Evolutionary conservation across 1,140 invertebrate species (phyloP).

Genomic region (Teleogryllus occipitalis): DNA sequence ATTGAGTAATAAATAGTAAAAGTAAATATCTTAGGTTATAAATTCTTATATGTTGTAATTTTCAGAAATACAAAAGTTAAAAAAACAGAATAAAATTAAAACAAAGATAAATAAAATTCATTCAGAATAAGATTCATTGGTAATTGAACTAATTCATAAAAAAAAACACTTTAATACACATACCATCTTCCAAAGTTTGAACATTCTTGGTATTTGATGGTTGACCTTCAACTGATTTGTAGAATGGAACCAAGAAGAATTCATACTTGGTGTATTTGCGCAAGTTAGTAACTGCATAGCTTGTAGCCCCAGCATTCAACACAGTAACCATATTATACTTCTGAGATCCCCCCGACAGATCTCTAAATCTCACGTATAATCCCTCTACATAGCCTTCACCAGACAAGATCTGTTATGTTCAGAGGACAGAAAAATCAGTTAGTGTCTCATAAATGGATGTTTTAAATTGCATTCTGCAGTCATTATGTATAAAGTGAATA

Average conservation of each 20-base stretch:
- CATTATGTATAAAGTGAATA: no score
- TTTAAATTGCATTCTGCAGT: no score
- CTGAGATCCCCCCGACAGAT: slow-evolving; percentile 52
- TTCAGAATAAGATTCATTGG: neutral
- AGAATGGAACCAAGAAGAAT: slow-evolving; percentile 82
- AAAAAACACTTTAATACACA: slow-evolving; percentile 31
- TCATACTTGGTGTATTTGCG: slow-evolving; percentile 80
- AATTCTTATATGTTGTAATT: no score
- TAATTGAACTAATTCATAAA: neutral
- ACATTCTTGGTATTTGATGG: slow-evolving; percentile 66
- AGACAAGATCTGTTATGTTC: slow-evolving; percentile 39
- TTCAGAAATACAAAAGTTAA: neutral
- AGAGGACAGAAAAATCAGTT: neutral
- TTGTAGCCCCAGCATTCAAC: slow-evolving; percentile 51
- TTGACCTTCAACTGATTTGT: slow-evolving; percentile 70
- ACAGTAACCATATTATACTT: slow-evolving; percentile 64
- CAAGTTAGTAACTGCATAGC: slow-evolving; percentile 61
- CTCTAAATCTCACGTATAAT: slow-evolving; percentile 85
- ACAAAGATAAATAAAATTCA: neutral
- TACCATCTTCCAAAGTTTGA: slow-evolving; percentile 61
- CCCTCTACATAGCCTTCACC: slow-evolving; percentile 65
- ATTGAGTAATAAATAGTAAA: neutral
- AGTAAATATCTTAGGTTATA: no score
- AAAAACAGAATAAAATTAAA: neutral
- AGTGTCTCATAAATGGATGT: no score